Evolutionary conservation across 2,888 invertebrate species (phyloP).

Genomic region (Gryllus longicercus): DNA sequence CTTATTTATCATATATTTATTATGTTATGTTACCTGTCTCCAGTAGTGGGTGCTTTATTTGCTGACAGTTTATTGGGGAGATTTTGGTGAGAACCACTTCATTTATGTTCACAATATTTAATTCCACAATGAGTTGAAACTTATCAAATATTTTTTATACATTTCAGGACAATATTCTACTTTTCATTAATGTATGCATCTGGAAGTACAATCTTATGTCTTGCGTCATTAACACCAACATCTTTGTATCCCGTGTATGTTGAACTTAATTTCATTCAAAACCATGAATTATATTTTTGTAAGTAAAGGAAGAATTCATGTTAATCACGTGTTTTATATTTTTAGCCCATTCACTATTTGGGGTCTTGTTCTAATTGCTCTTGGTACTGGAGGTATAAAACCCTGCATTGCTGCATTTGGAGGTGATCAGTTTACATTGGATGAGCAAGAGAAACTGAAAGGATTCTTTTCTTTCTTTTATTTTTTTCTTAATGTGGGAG

Average conservation of each 20-base stretch:
- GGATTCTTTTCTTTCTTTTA: conserved; percentile 93
- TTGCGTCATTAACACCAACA: conserved; percentile 59
- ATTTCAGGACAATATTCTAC: too few relatives aligned
- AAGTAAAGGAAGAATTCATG: neutral
- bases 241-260: conserved; percentile 57
- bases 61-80: conserved; percentile 91
- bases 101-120: too few relatives aligned
- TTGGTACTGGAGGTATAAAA: conserved; percentile 94
- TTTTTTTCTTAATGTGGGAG: conserved; percentile 70
- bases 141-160: too few relatives aligned
- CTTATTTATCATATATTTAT: conserved; percentile 85
- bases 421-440: conserved; percentile 85
- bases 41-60: conserved; percentile 84
- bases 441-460: conserved; percentile 73
- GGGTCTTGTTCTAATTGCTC: conserved; percentile 72
- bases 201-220: conserved; percentile 55
- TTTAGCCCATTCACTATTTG: conserved; percentile 46
- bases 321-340: neutral
- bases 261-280: conserved; percentile 26
- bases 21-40: conserved; percentile 86
- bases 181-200: too few relatives aligned
- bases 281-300: neutral
- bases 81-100: conserved; percentile 57
- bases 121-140: too few relatives aligned
- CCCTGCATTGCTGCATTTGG: conserved; percentile 94